Percentiles rank a stretch among this genome's conserved stretches.
phyloP scores from a whole-genome alignment of 2,113 vertebrate species.

The Hiodon alosoides region DNA sequence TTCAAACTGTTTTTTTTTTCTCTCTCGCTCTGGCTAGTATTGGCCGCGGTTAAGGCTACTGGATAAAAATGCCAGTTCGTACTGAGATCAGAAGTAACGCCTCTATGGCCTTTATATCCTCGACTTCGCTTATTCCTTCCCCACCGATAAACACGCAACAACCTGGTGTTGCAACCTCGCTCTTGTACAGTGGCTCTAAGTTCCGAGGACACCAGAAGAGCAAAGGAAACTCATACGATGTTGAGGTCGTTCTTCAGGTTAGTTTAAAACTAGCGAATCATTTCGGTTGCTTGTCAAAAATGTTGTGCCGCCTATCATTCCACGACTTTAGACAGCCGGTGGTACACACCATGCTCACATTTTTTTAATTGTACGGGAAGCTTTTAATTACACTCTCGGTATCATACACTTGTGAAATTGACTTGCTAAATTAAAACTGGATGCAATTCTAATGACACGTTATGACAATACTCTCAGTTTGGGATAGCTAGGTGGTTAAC shows the following conservation, averaged over 20 bases:
- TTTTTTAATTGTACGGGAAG: too few relatives aligned
- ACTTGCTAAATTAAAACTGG: too few relatives aligned
- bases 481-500: too few relatives aligned
- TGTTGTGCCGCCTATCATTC: background rate
- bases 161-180: constrained; percentile 83
- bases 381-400: too few relatives aligned
- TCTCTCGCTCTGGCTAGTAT: constrained; percentile 8
- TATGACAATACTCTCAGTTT: too few relatives aligned
- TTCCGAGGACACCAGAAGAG: constrained; percentile 94
- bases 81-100: constrained; percentile 65
- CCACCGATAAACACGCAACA: constrained; percentile 92
- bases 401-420: too few relatives aligned
- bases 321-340: background rate
- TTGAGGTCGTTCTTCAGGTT: constrained; percentile 94
- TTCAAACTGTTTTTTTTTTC: constrained; percentile 21
- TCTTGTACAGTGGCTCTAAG: constrained; percentile 90
- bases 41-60: constrained; percentile 45
- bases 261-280: constrained; percentile 17
- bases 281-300: constrained; percentile 14
- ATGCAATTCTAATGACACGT: too few relatives aligned
- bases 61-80: constrained; percentile 81
- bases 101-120: constrained; percentile 61
- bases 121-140: constrained; percentile 79
- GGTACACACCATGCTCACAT: too few relatives aligned
- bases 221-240: constrained; percentile 95